Evolutionary conservation across 1,140 invertebrate species (phyloP).

Genomic region (Maniola jurtina): DNA sequence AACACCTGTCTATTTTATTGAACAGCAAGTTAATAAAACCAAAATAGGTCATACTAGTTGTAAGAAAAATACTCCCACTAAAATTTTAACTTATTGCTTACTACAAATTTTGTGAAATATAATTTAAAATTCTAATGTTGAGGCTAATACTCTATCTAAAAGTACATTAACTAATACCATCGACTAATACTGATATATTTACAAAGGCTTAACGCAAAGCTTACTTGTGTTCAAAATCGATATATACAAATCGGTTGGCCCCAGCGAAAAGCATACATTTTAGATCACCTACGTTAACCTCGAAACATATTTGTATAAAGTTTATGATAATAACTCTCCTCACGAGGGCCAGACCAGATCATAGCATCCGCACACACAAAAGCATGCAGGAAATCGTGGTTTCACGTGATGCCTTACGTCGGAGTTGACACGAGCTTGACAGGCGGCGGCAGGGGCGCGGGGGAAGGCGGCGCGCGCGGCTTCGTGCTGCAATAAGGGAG

Average conservation of each 20-base stretch:
- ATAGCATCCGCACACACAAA: constrained; percentile 63
- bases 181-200: constrained; percentile 39
- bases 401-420: constrained; percentile 78
- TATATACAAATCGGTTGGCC: constrained; percentile 59
- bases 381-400: constrained; percentile 68
- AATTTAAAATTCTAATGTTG: neutral
- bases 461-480: constrained; percentile 85
- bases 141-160: constrained; percentile 15
- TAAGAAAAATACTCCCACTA: too few species aligned
- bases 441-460: constrained; percentile 85
- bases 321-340: constrained; percentile 34
- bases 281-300: constrained; percentile 20
- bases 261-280: constrained; percentile 43
- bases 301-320: constrained; percentile 23
- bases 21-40: neutral
- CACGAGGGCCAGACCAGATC: constrained; percentile 52
- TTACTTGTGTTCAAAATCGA: constrained; percentile 38
- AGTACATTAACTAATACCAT: constrained; percentile 1
- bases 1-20: neutral
- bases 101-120: neutral
- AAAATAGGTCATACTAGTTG: too few species aligned
- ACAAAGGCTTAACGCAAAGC: constrained; percentile 63
- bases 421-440: constrained; percentile 85
- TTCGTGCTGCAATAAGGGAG: constrained; percentile 94
- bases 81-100: neutral